Conservation (phyloP, 2,113 vertebrate genomes). For the Prochilodus magdalenae region DNA sequence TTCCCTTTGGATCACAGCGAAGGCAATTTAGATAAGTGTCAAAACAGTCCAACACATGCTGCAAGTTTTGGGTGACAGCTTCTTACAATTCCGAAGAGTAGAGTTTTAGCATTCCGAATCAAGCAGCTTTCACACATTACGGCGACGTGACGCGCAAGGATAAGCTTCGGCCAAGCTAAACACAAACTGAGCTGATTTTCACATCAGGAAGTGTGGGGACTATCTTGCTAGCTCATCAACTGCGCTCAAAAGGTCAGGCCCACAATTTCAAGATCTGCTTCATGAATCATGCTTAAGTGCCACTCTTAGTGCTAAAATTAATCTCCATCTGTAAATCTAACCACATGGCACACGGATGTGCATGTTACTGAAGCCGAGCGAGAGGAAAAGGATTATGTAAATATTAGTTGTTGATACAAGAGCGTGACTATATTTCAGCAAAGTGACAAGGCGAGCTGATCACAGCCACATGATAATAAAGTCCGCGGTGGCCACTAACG, state of each 20-base stretch:
- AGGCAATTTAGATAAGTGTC: constrained; percentile 39
- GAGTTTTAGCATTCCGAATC: constrained; percentile 35
- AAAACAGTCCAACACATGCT: constrained; percentile 20
- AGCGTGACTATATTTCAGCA: constrained; percentile 63
- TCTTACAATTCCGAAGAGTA: constrained; percentile 18
- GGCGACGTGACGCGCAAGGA: neutral
- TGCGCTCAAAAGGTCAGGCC: constrained; percentile 69
- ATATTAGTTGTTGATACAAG: constrained; percentile 76
- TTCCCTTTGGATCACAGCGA: constrained; percentile 16
- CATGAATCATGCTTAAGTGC: constrained; percentile 70
- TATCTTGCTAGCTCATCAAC: constrained; percentile 23
- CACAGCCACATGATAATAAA: constrained; percentile 54
- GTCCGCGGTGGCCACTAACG: constrained; percentile 50
- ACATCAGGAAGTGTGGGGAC: constrained; percentile 32
- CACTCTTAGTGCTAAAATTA: constrained; percentile 70
- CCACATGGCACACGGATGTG: constrained; percentile 59
- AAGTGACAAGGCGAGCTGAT: constrained; percentile 57
- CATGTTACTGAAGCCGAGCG: constrained; percentile 61
- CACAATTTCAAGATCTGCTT: constrained; percentile 65
- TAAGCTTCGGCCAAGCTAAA: constrained; percentile 27
- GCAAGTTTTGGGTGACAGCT: constrained; percentile 29
- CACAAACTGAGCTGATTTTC: constrained; percentile 38
- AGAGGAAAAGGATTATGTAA: constrained; percentile 74
- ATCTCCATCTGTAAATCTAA: constrained; percentile 78
- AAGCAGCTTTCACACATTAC: constrained; percentile 18